Percentiles rank a stretch among this genome's conserved stretches.
phyloP scores from a whole-genome alignment of 2,113 vertebrate species.

The Cynoglossus semilaevis region DNA sequence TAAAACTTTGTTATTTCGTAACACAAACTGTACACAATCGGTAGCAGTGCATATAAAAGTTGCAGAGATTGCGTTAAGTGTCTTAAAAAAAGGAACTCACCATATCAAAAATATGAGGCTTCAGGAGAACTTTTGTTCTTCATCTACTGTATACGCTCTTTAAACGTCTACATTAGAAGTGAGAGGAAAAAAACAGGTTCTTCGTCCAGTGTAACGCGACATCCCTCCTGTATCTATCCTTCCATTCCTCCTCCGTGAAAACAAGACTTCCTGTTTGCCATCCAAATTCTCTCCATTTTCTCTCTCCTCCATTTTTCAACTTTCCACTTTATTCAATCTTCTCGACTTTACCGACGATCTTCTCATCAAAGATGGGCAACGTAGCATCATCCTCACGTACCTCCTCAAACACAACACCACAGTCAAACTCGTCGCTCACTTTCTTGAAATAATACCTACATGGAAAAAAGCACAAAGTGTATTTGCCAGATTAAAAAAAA shows the following conservation, averaged over 20 bases:
- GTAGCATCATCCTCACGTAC: slow-evolving; percentile 86
- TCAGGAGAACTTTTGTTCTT: slow-evolving; percentile 84
- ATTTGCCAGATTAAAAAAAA: no score
- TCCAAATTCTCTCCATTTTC: slow-evolving; percentile 19
- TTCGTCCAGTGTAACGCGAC: neutral
- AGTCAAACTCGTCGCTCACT: slow-evolving; percentile 94
- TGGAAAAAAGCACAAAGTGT: neutral
- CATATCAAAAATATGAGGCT: slow-evolving; percentile 90
- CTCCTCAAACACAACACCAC: slow-evolving; percentile 95
- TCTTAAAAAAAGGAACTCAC: slow-evolving; percentile 81
- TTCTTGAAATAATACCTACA: slow-evolving; percentile 97
- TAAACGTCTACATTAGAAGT: slow-evolving; percentile 81
- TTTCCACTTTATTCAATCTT: slow-evolving; percentile 82
- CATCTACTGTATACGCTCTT: slow-evolving; percentile 70
- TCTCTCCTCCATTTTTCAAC: neutral
- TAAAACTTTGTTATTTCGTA: slow-evolving; percentile 69
- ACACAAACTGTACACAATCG: slow-evolving; percentile 77
- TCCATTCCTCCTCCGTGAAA: slow-evolving; percentile 60
- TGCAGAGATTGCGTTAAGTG: slow-evolving; percentile 81
- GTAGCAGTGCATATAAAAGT: slow-evolving; percentile 75
- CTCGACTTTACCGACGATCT: slow-evolving; percentile 94
- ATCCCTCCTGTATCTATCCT: slow-evolving; percentile 69
- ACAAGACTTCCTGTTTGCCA: slow-evolving; percentile 57
- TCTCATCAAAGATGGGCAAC: slow-evolving; percentile 90
- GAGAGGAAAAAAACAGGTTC: slow-evolving; percentile 32